A percentile compares a stretch with the other conserved stretches of the same genome.
phyloP scores from a whole-genome alignment of 1,140 invertebrate species.

The Mactra quadrangularis region DNA sequence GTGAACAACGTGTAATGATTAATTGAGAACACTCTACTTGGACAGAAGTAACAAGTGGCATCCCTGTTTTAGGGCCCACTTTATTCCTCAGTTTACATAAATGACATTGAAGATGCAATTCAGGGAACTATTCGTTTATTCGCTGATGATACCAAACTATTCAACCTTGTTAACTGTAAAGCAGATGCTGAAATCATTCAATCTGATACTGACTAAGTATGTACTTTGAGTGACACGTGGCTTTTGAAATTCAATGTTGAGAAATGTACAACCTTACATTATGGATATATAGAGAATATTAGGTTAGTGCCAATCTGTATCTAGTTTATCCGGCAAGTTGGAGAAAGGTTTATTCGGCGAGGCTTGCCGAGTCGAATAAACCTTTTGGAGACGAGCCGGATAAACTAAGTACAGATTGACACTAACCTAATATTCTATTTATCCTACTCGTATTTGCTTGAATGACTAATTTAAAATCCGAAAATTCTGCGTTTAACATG shows the following conservation, averaged over 20 bases:
- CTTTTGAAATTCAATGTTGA: slow-evolving; percentile 13
- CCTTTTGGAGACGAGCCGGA: no score
- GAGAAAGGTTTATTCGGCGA: no score
- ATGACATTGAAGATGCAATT: slow-evolving; percentile 18
- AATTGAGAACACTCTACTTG: not conserved
- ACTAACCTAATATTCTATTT: no score
- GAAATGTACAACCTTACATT: not conserved
- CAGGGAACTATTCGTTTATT: not conserved
- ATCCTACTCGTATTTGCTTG: no score
- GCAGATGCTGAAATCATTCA: not conserved
- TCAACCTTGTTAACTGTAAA: not conserved
- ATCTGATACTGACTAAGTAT: not conserved
- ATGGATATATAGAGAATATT: no score
- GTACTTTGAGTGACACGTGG: not conserved
- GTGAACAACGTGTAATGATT: not conserved
- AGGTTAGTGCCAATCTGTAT: no score
- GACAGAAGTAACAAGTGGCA: slow-evolving; percentile 3
- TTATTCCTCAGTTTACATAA: slow-evolving; percentile 29
- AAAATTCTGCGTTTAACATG: no score
- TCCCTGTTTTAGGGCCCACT: slow-evolving; percentile 10
- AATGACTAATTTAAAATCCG: no score
- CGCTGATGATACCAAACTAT: slow-evolving; percentile 34
- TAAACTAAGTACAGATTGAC: no score
- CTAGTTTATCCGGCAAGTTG: no score
- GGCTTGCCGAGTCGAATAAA: no score